Base-by-base conservation (phyloP, 2,888 invertebrate genomes). In the Tinea semifulvella region DNA sequence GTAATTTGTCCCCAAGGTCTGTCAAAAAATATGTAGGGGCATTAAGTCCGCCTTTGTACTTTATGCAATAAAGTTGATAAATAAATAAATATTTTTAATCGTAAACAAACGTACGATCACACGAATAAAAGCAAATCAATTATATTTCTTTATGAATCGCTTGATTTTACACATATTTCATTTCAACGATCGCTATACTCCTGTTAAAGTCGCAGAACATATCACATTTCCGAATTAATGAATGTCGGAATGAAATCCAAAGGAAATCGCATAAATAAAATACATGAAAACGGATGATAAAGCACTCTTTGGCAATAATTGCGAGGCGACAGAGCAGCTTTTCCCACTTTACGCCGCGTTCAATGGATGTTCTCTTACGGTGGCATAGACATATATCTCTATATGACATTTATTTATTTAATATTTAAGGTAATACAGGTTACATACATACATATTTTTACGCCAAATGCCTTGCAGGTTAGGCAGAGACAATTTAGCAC, bases 331-430 rank as follows among this genome's bases (percentile, higher is more conserved):
- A 58, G 56, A 62, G 62, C 68, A 65, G 55, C 57, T 59, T 66
- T 68, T 61, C 65, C 57, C 63, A 63, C 65, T 66, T 65, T 57
- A 56, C 59, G 53, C 57, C 50, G 56, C 64, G 65, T 60, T 57
- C 64, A 68, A 63, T 71, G 64, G 70, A 69, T 64, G 62, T 61
- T 65, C 65, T 61, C 60, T n/a, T n/a, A n/a, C n/a, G n/a, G n/a
- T n/a, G n/a, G n/a, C n/a, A n/a, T n/a, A n/a, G n/a, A n/a, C n/a
- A n/a, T n/a, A n/a, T n/a, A n/a, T n/a, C n/a, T n/a, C n/a, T n/a
- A n/a, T n/a, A n/a, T n/a, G n/a, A n/a, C n/a, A n/a, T n/a, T n/a
- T n/a, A n/a, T n/a, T n/a, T n/a, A n/a, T n/a, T n/a, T n/a, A n/a
- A n/a, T n/a, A n/a, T n/a, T n/a, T n/a, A n/a, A n/a, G n/a, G n/a